These are phyloP conservation scores for Pocillopora damicornis DNA, from an alignment of 64 coral and sea anemone genomes.

Conservation along the genomic window DNA sequence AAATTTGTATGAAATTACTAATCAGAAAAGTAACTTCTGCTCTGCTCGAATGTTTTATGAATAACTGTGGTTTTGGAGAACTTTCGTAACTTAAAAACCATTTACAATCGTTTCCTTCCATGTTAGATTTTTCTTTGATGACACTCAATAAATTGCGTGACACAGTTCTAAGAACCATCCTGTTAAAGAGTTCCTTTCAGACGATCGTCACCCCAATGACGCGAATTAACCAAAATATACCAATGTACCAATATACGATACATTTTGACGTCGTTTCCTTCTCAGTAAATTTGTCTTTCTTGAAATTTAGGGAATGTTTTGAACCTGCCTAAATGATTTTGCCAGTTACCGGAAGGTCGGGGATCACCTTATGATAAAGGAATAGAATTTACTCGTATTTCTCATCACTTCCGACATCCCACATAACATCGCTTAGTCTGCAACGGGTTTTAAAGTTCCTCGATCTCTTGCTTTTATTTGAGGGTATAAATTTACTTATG, in stretches of 20 bases:
- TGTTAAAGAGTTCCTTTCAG: not conserved
- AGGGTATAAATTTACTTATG: not conserved
- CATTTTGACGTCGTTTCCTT: not conserved
- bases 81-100: not conserved
- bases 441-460: not conserved
- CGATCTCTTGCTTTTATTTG: not conserved
- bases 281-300: not conserved
- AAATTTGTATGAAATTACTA: too few relatives aligned
- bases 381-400: not conserved
- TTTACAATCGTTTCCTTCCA: not conserved
- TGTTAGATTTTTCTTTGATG: not conserved
- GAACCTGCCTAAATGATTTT: not conserved
- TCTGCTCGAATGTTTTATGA: not conserved
- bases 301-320: too few relatives aligned
- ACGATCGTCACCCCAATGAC: not conserved
- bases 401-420: not conserved
- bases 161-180: not conserved
- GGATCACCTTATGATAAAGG: not conserved
- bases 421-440: not conserved
- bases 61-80: not conserved
- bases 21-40: too few relatives aligned
- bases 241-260: not conserved
- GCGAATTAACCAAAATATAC: not conserved
- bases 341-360: not conserved
- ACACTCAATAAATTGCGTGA: constrained; percentile 2